Evolutionary conservation across 64 coral and sea anemone species (phyloP), one percentile per base, ranked within the genome.

Genomic region (Montipora efflorescens): DNA sequence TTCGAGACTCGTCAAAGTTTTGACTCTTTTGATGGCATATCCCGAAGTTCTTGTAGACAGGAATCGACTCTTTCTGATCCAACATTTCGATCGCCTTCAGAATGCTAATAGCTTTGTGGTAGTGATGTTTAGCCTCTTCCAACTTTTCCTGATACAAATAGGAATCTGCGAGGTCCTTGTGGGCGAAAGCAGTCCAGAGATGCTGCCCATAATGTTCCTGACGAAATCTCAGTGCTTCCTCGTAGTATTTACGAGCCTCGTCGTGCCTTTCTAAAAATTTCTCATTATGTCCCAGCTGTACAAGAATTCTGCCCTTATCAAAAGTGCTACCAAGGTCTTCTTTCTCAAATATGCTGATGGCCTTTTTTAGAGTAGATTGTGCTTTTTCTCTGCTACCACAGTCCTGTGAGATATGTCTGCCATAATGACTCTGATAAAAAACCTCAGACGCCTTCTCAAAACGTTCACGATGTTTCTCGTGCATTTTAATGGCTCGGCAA

Each of bases 51-150:
- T 87, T 93, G 7, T 50, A 28, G 19, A 78, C 7, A 7, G 82
- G 82, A 87, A 93, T 18, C 23, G 91, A 71, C 43, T 93, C 91
- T 87, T 79, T 93, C 19, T 93, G 91, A 4, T 87, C 82, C 18
- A 59, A 23, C 25, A 70, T 19, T 28, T 44, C 72, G 8, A 93
- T 2, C 0, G 16, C 22, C 20, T 87, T 20, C 44, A 93, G 66
- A 93, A 93, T 78, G 48, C 14, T 2, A 79, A 93, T 87, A 25
- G 91, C 82, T 45, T 93, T 61, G 8, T 70, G 6, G 67, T 93
- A 87, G 57, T 70, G 64, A 78, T 68, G 2, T 57, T 87, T 82
- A 52, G 91, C 91, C 8, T 69, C 18, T 9, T 15, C 11, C 59
- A 66, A 87, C 10, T 28, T 19, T 71, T 71, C 18, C 4, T 78